Conservation (phyloP, 2,113 vertebrate species). For the Halcyon malimbica region DNA sequence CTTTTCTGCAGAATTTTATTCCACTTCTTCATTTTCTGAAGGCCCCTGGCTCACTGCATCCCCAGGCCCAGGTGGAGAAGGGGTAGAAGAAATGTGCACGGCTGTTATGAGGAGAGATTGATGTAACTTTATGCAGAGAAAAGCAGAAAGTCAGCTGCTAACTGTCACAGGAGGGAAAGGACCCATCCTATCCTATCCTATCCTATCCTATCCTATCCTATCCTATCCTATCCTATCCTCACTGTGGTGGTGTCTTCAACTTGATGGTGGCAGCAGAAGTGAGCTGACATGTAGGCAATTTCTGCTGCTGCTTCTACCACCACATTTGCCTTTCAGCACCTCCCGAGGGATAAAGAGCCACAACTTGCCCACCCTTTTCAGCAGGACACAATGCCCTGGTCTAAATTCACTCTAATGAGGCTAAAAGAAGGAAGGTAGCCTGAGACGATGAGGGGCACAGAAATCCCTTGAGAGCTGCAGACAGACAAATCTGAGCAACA, state of each 20-base stretch:
- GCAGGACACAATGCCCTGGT: background rate
- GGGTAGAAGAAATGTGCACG: background rate
- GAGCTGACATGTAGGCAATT: background rate
- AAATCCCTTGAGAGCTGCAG: background rate
- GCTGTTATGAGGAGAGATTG: fast-evolving
- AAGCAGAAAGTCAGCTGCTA: background rate
- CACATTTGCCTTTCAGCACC: background rate
- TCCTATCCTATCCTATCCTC: background rate
- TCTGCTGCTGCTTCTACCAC: background rate
- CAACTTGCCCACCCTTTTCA: background rate
- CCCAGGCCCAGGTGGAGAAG: background rate
- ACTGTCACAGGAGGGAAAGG: background rate
- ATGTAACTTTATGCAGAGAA: background rate
- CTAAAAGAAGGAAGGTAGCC: background rate
- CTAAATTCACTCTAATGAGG: background rate
- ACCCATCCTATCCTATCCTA: too few species aligned
- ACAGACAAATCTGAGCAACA: background rate
- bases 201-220: too few species aligned
- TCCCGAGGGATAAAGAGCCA: background rate
- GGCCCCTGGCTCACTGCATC: fast-evolving
- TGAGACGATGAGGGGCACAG: fast-evolving
- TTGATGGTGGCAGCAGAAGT: background rate
- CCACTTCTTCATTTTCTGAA: background rate
- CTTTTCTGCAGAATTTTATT: background rate
- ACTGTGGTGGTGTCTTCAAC: background rate